Base-by-base conservation (phyloP, 1,140 invertebrate species). In the Hycleus phaleratus region DNA sequence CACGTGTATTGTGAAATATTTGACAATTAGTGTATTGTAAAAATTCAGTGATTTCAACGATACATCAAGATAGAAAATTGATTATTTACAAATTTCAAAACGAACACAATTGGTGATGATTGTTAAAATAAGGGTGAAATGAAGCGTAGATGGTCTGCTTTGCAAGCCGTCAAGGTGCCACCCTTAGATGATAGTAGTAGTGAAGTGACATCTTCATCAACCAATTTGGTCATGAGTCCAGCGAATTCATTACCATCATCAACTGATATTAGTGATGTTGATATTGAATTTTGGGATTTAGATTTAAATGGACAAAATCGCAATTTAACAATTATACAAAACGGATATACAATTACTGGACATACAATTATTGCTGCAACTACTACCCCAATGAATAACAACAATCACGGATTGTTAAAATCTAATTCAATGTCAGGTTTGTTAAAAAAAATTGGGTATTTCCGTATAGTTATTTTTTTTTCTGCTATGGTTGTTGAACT, bases 271-370 rank as follows among this genome's bases (percentile, higher is more conserved):
- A 74, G 86, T 70, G 76, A 87, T 68, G 84, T 86, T 49, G 88
- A 90, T 61, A 77, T 91, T 45, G 89, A 92, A 63, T 79, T 92
- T 55, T 93, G 89, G 89, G 84, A 90, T 58, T 81, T 74, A 66
- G 73, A 74, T 58, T 47, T 73, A 45, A 70, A 71, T 55, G 65
- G 63, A 26, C 69, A 73, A 52, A 69, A 68, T 58, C 40, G 11
- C 39, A 63, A 65, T 46, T 49, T 73, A 39, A 63, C 64, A 9
- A 66, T 71, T 38, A 61, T 72, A 26, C 71, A 69, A 46, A 69
- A 69, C 54, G 70, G 66, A 49, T 71, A 66, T 56, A 66, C 59
- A 48, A 55, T 68, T 45, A 58, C 58, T 10, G 68, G 69, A 51
- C 72, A 74, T 51, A 73, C 70, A 6, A 61, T 74, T 40, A 68